Percentiles rank a stretch among this genome's conserved stretches.
phyloP scores from a whole-genome alignment of 2,113 vertebrate genomes.

The Callorhinus ursinus region DNA sequence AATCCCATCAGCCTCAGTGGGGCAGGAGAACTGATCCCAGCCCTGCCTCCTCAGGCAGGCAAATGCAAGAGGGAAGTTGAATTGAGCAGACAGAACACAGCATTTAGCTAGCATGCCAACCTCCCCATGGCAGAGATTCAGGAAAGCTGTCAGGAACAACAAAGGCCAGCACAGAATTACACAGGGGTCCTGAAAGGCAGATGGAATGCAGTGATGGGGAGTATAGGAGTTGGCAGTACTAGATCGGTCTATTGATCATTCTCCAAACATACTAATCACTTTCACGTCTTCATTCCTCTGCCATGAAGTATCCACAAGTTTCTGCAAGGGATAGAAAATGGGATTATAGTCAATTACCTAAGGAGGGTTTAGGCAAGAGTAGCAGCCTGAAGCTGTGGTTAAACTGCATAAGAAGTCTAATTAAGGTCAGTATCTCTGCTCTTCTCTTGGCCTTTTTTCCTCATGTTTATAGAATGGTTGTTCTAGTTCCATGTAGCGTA shows the following conservation, averaged over 20 bases:
- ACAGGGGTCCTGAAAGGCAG: conserved; percentile 37
- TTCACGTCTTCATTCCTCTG: not conserved
- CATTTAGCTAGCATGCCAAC: not conserved
- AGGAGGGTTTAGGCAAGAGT: not conserved
- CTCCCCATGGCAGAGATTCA: not conserved
- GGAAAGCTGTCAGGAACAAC: conserved; percentile 32
- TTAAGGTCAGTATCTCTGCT: not conserved
- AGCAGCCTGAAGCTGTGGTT: not conserved
- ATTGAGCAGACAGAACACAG: not conserved
- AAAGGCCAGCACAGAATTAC: conserved; percentile 3
- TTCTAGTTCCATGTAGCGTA: not conserved
- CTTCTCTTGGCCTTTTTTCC: not conserved
- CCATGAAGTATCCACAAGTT: not conserved
- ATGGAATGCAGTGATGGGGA: not conserved
- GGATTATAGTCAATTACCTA: not conserved
- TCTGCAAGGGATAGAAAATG: not conserved
- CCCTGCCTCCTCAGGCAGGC: not conserved
- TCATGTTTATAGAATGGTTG: not conserved
- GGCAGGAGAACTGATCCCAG: not conserved
- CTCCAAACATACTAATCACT: not conserved
- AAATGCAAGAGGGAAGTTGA: conserved; percentile 1
- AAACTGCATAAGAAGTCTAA: not conserved
- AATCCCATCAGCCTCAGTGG: not conserved
- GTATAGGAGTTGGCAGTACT: not conserved
- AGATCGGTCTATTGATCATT: not conserved